Conservation (phyloP, 2,113 vertebrate species). For the Eublepharis macularius region DNA sequence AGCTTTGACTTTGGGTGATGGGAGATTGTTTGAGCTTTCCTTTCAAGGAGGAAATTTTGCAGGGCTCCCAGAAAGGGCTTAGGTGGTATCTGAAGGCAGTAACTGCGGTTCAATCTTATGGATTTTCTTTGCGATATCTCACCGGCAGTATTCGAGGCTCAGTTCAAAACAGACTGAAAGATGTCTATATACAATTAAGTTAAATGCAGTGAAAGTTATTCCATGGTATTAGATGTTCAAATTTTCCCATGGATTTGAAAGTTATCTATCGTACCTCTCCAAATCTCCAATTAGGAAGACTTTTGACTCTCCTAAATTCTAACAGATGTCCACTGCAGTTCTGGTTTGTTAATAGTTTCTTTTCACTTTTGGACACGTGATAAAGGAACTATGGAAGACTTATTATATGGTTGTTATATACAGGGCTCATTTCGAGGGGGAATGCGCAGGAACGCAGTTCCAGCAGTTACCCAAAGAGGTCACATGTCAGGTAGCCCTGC, state of each 20-base stretch:
- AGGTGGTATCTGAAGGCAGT: not conserved
- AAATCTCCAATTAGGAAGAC: not conserved
- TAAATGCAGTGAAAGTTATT: not conserved
- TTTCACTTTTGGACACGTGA: not conserved
- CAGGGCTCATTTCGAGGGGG: no score
- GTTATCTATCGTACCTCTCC: not conserved
- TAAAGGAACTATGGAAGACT: not conserved
- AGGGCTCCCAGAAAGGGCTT: not conserved
- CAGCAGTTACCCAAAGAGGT: no score
- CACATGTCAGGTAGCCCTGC: no score
- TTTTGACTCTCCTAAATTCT: not conserved
- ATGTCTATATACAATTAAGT: not conserved
- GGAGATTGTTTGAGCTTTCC: not conserved
- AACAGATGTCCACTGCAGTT: not conserved
- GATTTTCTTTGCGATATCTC: not conserved
- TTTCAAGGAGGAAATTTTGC: not conserved
- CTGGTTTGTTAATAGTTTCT: not conserved
- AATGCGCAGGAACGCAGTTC: no score
- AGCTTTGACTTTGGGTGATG: no score
- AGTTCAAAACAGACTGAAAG: not conserved
- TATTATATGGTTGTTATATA: no score
- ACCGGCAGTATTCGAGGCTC: not conserved
- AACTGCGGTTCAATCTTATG: not conserved
- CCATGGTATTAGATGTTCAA: not conserved
- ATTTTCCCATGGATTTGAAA: not conserved